phyloP scores from a whole-genome alignment of 2,797 vertebrate species.

The Phoeniculus purpureus region DNA sequence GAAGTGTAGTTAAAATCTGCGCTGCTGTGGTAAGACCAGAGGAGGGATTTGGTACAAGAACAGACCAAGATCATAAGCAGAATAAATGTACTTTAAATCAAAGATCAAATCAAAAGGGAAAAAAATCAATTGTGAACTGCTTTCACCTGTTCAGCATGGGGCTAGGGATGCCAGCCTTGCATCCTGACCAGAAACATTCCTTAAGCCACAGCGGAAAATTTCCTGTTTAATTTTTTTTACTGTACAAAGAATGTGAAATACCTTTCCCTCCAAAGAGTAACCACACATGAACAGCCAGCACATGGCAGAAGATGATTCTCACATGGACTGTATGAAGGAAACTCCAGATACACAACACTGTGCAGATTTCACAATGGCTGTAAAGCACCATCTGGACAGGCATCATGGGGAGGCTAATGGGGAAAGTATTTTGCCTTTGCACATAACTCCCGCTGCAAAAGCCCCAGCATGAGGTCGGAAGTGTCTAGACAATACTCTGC shows the following conservation, averaged over 20 bases:
- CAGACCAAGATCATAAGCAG: neutral
- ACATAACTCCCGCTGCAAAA: neutral
- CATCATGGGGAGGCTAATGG: neutral
- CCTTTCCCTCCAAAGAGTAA: neutral
- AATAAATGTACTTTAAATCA: neutral
- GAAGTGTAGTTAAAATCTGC: neutral
- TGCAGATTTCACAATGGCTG: neutral
- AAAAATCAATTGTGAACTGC: neutral
- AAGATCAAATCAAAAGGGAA: neutral
- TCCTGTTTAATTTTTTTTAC: neutral
- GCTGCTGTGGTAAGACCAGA: neutral
- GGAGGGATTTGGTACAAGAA: neutral
- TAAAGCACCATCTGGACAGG: neutral
- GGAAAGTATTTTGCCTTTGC: neutral
- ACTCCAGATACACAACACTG: neutral
- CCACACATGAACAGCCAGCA: neutral
- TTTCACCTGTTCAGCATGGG: neutral
- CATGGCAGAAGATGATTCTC: neutral
- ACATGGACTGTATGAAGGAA: neutral
- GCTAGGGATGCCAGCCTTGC: neutral
- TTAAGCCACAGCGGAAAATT: neutral
- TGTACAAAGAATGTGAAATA: neutral
- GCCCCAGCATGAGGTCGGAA: neutral
- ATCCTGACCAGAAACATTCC: neutral
- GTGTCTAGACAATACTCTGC: neutral